Evolutionary conservation across 2,888 invertebrate genomes (phyloP).

Genomic region (Philaethria dido): DNA sequence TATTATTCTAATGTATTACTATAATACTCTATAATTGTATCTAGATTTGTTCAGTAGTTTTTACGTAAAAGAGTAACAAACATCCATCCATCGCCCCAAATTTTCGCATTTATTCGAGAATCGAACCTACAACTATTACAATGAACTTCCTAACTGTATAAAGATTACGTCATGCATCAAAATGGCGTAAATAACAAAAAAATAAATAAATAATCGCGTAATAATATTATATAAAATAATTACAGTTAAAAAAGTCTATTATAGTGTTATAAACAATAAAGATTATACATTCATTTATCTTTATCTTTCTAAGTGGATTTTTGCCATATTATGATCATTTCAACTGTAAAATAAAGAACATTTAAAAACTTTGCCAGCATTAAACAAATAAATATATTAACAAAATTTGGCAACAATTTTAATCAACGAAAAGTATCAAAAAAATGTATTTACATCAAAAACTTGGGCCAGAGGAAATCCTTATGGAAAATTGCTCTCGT

Average conservation of each 20-base stretch:
- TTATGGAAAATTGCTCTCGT: constrained; percentile 34
- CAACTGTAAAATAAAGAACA: not conserved
- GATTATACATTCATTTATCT: constrained; percentile 1
- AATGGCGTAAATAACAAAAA: not conserved
- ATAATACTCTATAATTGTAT: too few species aligned
- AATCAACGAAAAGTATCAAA: not conserved
- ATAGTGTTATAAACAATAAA: constrained; percentile 7
- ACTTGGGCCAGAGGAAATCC: constrained; percentile 25
- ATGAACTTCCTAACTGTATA: not conserved
- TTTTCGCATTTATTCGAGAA: too few species aligned
- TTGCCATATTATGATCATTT: not conserved
- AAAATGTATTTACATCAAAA: constrained; percentile 2
- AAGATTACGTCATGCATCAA: not conserved
- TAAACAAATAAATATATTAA: not conserved
- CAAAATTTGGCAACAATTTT: not conserved
- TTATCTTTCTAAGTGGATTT: not conserved
- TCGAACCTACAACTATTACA: not conserved
- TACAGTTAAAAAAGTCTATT: not conserved
- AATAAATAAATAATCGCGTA: not conserved
- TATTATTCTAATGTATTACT: too few species aligned
- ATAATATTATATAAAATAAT: constrained; percentile 6
- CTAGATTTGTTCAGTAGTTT: too few species aligned
- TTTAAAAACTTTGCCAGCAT: not conserved
- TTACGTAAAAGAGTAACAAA: too few species aligned
- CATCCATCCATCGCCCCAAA: too few species aligned